Evolutionary conservation across 2,113 vertebrate genomes (phyloP), one percentile per base, ranked within the genome.

Genomic region (Leptocoma aspasia): DNA sequence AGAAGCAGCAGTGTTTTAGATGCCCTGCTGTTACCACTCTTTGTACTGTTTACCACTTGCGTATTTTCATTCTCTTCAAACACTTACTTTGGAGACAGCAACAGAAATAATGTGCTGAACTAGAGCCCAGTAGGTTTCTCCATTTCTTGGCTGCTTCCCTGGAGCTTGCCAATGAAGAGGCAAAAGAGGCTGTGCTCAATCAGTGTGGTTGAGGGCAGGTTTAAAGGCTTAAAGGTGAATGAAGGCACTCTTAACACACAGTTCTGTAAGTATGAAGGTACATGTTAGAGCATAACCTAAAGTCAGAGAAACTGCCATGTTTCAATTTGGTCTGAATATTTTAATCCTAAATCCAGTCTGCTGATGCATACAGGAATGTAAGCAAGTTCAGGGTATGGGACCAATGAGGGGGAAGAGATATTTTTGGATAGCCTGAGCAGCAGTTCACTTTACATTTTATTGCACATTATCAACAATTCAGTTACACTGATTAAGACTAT

Each of bases 331-430:
- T 60, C 60, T 39, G 56, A 78, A 44, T 81, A 68, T 89, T 80
- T 86, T 71, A 79, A 78, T 94, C 61, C 59, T 49, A 23, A 31
- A 78, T 47, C 39, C 42, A 71, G 42, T 31, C 63, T 81, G 35
- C 56, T 86, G 47, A 59, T 68, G 52, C 47, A 52, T 17, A n/a
- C 35, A 56, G 86, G 37, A 90, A 45, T 6, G 9, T 15, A 5
- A 70, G 18, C 15, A 33, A 41, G 8, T 79, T 71, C 63, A 52
- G 24, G 9, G 9, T 47, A 49, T 11, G 16, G 54, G 42, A 81
- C 6, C 0, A 2, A 8, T 39, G 57, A 86, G n/a, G 6, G 1
- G 10, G 52, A 86, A 33, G 35, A 90, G n/a, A 39, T 3, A 1
- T 12, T n/a, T 61, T 90, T 2, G 1, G 13, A 27, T 18, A 82